Evolutionary conservation across 1,140 invertebrate species (phyloP).

Genomic region (Drosophila elegans): DNA sequence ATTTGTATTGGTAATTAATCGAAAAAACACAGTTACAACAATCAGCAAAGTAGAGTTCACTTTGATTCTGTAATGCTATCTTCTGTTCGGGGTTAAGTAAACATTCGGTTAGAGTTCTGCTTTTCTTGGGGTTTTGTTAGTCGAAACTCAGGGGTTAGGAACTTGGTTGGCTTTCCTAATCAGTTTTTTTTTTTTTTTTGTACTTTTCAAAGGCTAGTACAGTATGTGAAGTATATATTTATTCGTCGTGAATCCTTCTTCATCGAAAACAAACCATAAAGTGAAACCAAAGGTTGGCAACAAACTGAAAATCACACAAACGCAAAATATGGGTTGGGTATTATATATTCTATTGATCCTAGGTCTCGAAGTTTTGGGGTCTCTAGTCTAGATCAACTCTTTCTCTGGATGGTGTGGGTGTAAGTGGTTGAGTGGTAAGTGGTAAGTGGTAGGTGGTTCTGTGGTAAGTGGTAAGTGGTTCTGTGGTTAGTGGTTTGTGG

Average conservation of each 20-base stretch:
- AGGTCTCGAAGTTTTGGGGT: conserved; percentile 36
- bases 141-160: conserved; percentile 23
- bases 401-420: conserved; percentile 37
- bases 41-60: conserved; percentile 53
- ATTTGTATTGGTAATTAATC: conserved; percentile 21
- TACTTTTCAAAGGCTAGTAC: conserved; percentile 78
- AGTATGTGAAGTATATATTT: conserved; percentile 82
- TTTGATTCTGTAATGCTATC: conserved; percentile 39
- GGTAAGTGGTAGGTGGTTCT: conserved; percentile 17
- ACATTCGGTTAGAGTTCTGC: conserved; percentile 60
- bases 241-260: conserved; percentile 64
- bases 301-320: conserved; percentile 57
- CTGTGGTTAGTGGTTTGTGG: conserved; percentile 17
- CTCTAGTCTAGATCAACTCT: conserved; percentile 51
- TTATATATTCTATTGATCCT: conserved; percentile 19
- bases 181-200: conserved; percentile 16
- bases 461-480: conserved; percentile 3
- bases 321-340: conserved; percentile 50
- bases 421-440: conserved; percentile 16
- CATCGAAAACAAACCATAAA: conserved; percentile 54
- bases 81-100: conserved; percentile 44
- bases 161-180: conserved; percentile 33
- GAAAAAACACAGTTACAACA: conserved; percentile 72
- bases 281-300: conserved; percentile 55
- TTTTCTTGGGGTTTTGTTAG: conserved; percentile 15